A percentile compares a stretch with the other conserved stretches of the same genome.
Evolutionary conservation across 2,797 vertebrate genomes (phyloP).

Genomic region (Myotis vivesi): DNA sequence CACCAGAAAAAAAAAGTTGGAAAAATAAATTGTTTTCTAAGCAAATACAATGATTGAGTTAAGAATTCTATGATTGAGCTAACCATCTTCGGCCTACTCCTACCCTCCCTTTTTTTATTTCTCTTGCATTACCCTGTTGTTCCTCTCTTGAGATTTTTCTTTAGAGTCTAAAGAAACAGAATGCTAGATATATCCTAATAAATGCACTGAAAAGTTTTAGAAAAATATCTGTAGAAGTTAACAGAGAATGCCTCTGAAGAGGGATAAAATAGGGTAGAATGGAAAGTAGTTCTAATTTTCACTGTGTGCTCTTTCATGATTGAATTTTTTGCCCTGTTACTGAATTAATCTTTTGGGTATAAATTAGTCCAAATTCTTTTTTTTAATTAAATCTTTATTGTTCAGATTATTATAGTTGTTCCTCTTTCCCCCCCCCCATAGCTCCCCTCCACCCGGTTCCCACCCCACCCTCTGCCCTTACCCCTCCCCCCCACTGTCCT

Average conservation of each 20-base stretch:
- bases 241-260: background rate
- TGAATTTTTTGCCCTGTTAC: background rate
- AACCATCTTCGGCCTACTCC: background rate
- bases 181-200: background rate
- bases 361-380: background rate
- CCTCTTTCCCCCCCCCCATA: too few species aligned
- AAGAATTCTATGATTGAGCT: conserved; percentile 21
- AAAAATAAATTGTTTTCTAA: conserved; percentile 10
- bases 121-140: background rate
- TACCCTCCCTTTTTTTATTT: background rate
- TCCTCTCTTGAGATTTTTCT: background rate
- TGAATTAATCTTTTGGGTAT: background rate
- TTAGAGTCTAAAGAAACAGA: conserved; percentile 13
- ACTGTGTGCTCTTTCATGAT: conserved; percentile 2
- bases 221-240: background rate
- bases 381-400: too few species aligned
- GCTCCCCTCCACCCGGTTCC: too few species aligned
- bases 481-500: too few species aligned
- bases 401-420: too few species aligned
- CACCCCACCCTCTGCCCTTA: too few species aligned
- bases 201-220: background rate
- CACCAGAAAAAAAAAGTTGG: background rate
- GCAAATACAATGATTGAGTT: background rate
- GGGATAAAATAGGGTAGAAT: background rate
- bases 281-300: background rate